Evolutionary conservation across 2,888 invertebrate genomes (phyloP).

Genomic region (Tenthredo notha): DNA sequence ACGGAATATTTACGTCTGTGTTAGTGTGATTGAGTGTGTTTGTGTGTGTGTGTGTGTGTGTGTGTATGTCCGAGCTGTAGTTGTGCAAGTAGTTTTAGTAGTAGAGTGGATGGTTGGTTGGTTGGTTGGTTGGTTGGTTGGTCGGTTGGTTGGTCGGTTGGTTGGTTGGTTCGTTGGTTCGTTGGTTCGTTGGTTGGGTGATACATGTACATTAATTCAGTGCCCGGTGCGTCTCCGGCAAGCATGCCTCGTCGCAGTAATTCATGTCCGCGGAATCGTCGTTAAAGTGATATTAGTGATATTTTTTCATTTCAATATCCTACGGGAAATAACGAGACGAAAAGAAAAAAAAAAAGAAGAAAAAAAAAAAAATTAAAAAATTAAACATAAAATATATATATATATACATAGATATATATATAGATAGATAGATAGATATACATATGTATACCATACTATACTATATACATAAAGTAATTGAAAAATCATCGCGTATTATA

Average conservation of each 20-base stretch:
- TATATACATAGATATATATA: no score
- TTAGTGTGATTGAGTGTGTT: conserved; percentile 2
- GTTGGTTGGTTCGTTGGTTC: conserved; percentile 57
- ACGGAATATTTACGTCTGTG: conserved; percentile 20
- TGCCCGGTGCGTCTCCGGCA: conserved; percentile 78
- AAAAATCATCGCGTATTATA: background rate
- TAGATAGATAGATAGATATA: no score
- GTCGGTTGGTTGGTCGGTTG: conserved; percentile 57
- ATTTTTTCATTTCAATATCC: background rate
- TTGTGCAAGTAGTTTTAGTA: conserved; percentile 41
- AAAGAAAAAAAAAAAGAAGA: background rate
- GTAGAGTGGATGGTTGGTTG: conserved; percentile 41
- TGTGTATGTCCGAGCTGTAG: background rate
- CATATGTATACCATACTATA: background rate
- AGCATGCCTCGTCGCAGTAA: conserved; percentile 74
- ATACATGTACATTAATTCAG: conserved; percentile 76
- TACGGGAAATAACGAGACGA: no score
- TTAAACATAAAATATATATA: background rate
- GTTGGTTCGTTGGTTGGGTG: conserved; percentile 64
- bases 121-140: conserved; percentile 57
- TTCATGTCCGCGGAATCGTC: conserved; percentile 32
- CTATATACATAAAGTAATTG: background rate
- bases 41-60: conserved; percentile 1
- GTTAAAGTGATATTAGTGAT: conserved; percentile 40
- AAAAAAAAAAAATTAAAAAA: background rate